Evolutionary conservation across 2,888 invertebrate species (phyloP), one percentile per base, ranked within the genome.

Genomic region (Isoperla grammatica): DNA sequence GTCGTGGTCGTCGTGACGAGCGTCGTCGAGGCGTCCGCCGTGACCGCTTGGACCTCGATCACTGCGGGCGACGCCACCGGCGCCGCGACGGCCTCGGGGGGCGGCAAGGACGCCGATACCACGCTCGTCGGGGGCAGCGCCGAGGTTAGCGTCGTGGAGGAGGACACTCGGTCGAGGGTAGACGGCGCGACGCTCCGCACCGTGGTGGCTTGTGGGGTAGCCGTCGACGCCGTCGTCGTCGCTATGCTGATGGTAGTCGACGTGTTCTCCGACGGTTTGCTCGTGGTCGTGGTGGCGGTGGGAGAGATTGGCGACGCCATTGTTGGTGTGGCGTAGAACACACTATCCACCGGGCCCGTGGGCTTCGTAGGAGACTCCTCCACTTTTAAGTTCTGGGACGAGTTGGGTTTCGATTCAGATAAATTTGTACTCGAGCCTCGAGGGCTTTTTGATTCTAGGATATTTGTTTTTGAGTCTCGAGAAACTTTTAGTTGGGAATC

Each of bases 271-370:
- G 15, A 19, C 8, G 58, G 55, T 11, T 40, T 57, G n/a, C 39
- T 60, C 5, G 45, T 56, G 5, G 54, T 43, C 19, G 58, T 54
- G 15, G 45, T 48, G 9, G 29, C 22, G 11, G 61, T 59, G 12
- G 56, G 22, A 17, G 53, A 53, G 43, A 55, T 57, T 56, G 46
- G 56, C 17, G 45, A 61, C 11, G 63, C 61, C 61, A 60, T 63
- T 15, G 57, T 63, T 9, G 60, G 63, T 15, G 62, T 61, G 15
- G 61, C 62, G 17, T 29, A 49, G 3, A 50, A 48, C 0, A 53
- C 40, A 3, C 37, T 59, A n/a, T 61, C 61, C 5, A 43, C 49
- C 13, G 60, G 55, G 8, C 20, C 37, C 9, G 22, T 48, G 1
- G 57, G 46, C 9, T 35, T 22, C 13, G 37, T 35, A 13, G 19